Evolutionary conservation across 2,888 invertebrate species (phyloP).

Genomic region (Campoplex capitator): DNA sequence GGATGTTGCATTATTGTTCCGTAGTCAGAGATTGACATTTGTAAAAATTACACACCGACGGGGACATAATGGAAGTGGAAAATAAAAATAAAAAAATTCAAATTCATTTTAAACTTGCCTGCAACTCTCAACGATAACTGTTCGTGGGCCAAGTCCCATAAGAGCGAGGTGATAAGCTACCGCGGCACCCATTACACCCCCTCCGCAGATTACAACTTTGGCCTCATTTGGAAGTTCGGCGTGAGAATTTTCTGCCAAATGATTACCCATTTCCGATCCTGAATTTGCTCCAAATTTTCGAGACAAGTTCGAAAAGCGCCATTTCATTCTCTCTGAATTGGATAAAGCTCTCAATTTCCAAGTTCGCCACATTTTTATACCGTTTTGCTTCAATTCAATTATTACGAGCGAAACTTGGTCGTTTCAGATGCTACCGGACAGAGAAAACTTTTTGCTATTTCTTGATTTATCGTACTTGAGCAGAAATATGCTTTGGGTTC

Average conservation of each 20-base stretch:
- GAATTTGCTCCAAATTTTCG: conserved; percentile 32
- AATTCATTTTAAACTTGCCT: conserved; percentile 85
- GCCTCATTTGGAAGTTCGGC: conserved; percentile 86
- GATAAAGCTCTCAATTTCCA: conserved; percentile 62
- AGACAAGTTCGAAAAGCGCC: background rate
- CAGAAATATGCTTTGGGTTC: background rate
- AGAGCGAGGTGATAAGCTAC: conserved; percentile 95
- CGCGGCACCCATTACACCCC: conserved; percentile 96
- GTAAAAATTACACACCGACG: background rate
- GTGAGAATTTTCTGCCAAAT: conserved; percentile 37
- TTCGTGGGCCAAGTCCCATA: conserved; percentile 93
- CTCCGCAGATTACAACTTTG: conserved; percentile 95
- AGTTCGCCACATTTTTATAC: conserved; percentile 76
- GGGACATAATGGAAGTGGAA: background rate
- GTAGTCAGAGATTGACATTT: background rate
- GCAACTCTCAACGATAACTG: conserved; percentile 94
- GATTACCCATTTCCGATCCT: conserved; percentile 15
- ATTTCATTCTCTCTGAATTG: conserved; percentile 53
- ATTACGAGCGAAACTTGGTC: background rate
- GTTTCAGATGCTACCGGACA: background rate
- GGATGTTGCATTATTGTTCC: too few species aligned
- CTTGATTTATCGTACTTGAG: background rate
- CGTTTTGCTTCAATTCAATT: background rate
- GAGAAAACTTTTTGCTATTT: background rate
- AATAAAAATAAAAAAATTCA: background rate